phyloP scores from a whole-genome alignment of 2,797 vertebrate genomes.

The Phaenicophaeus curvirostris region DNA sequence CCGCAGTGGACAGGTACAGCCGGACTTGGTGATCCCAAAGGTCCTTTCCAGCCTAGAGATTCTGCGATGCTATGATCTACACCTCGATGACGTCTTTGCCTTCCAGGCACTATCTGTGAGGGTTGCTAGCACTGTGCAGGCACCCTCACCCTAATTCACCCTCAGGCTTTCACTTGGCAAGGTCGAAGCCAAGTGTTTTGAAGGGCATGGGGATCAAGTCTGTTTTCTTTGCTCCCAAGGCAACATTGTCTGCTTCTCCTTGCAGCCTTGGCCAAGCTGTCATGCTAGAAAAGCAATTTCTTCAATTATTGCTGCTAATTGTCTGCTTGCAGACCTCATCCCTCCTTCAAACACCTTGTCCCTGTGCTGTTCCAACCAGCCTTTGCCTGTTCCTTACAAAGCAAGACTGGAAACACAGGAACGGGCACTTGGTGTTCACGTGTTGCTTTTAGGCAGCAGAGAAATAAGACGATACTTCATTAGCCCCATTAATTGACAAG shows the following conservation, averaged over 20 bases:
- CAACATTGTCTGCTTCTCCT: neutral
- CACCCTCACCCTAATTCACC: neutral
- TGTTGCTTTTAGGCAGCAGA: neutral
- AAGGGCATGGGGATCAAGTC: neutral
- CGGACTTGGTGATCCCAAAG: no score
- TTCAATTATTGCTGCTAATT: neutral
- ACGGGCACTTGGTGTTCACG: rapidly evolving
- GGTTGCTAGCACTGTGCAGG: neutral
- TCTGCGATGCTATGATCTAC: no score
- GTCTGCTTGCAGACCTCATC: neutral
- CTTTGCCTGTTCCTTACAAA: neutral
- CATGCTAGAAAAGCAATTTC: rapidly evolving
- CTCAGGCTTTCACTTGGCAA: neutral
- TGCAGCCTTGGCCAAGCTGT: neutral
- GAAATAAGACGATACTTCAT: neutral
- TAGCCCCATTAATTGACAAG: neutral
- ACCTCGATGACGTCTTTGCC: neutral
- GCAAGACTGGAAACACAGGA: neutral
- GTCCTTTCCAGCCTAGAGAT: no score
- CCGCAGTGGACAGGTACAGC: no score
- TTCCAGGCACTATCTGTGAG: neutral
- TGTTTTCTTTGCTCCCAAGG: neutral
- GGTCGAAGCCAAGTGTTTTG: neutral
- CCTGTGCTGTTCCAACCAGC: neutral
- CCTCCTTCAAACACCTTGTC: neutral